phyloP scores from a whole-genome alignment of 2,113 vertebrate species.

The Hypomesus transpacificus region DNA sequence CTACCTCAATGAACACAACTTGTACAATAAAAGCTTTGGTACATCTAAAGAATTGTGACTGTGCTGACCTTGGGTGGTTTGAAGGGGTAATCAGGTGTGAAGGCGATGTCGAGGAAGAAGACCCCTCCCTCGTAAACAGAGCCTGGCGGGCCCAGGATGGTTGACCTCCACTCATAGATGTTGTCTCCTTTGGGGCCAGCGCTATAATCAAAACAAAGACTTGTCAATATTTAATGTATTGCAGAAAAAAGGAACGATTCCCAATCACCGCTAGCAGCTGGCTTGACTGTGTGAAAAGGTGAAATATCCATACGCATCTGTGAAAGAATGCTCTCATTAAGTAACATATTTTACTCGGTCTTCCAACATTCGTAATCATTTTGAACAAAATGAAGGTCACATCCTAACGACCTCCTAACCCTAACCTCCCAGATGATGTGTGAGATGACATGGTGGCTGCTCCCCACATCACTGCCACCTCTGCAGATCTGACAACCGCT shows the following conservation, averaged over 20 bases:
- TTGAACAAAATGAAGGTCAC: too few relatives aligned
- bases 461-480: slow-evolving; percentile 15
- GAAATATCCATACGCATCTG: too few relatives aligned
- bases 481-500: slow-evolving; percentile 45
- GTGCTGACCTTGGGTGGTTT: slow-evolving; percentile 92
- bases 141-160: slow-evolving; percentile 95
- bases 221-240: slow-evolving; percentile 46
- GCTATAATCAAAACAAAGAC: slow-evolving; percentile 66
- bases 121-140: slow-evolving; percentile 98
- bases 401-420: too few relatives aligned
- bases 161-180: slow-evolving; percentile 99
- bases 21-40: slow-evolving; percentile 8
- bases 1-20: neutral
- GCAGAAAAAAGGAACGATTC: neutral
- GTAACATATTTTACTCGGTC: too few relatives aligned
- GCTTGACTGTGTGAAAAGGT: too few relatives aligned
- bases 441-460: slow-evolving; percentile 25
- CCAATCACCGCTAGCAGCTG: too few relatives aligned
- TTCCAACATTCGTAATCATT: too few relatives aligned
- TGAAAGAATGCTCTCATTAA: too few relatives aligned
- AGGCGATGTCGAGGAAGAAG: slow-evolving; percentile 98
- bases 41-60: neutral
- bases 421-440: slow-evolving; percentile 13
- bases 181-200: slow-evolving; percentile 99
- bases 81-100: slow-evolving; percentile 98